Evolutionary conservation across 2,797 vertebrate genomes (phyloP).

Genomic region (Urocyon cinereoargenteus): DNA sequence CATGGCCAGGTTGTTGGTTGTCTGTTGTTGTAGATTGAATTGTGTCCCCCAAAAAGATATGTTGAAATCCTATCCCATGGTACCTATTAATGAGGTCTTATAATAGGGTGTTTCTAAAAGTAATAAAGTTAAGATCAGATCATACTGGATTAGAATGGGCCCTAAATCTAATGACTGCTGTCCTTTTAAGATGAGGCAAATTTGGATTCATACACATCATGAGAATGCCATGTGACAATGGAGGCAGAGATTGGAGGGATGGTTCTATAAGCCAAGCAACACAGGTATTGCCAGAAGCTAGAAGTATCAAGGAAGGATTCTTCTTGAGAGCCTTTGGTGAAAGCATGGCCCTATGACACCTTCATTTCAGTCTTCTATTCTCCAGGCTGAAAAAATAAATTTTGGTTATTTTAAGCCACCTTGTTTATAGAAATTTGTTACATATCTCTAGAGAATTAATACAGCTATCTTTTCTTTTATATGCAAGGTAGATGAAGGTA

Average conservation of each 20-base stretch:
- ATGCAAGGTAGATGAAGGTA: not conserved
- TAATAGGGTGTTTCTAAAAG: not conserved
- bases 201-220: not conserved
- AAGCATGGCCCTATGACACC: fast-evolving
- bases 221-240: not conserved
- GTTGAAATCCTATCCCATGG: not conserved
- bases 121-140: not conserved
- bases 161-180: not conserved
- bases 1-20: not conserved
- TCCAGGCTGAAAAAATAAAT: not conserved
- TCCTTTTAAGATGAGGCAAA: not conserved
- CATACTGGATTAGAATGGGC: not conserved
- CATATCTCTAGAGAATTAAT: not conserved
- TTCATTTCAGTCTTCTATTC: not conserved
- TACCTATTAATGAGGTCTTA: not conserved
- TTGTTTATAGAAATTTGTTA: not conserved
- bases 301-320: not conserved
- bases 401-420: not conserved
- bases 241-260: not conserved
- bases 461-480: not conserved
- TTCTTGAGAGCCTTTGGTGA: not conserved
- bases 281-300: not conserved
- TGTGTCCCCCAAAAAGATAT: not conserved
- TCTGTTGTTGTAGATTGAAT: not conserved
- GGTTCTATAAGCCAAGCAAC: not conserved